A percentile compares a stretch with the other conserved stretches of the same genome.
Conservation (phyloP, 2,797 vertebrate species). For the Tarsius wallacei region DNA sequence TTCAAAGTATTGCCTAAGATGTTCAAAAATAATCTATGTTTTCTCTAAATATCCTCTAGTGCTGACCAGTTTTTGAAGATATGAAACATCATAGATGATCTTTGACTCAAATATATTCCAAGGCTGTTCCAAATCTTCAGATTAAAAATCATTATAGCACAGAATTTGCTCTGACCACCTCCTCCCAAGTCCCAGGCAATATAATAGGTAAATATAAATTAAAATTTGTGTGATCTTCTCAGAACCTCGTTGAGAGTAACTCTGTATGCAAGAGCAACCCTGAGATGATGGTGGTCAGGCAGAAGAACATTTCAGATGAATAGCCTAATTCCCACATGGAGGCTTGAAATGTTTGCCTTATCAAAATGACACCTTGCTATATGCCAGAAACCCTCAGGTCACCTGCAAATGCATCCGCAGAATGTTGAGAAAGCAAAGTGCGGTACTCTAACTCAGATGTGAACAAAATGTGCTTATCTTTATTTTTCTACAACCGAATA, state of each 20-base stretch:
- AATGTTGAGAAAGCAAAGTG: neutral
- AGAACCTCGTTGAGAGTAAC: neutral
- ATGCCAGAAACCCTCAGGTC: neutral
- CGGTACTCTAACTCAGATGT: neutral
- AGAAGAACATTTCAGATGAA: neutral
- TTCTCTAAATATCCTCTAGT: neutral
- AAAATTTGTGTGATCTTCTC: neutral
- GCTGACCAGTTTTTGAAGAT: neutral
- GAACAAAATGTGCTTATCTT: neutral
- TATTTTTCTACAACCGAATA: slow-evolving; percentile 31
- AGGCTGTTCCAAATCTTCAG: neutral
- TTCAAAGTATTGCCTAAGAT: neutral
- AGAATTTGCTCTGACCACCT: neutral
- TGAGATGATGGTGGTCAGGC: neutral
- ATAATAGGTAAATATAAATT: neutral
- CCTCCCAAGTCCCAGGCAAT: neutral
- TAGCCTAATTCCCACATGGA: neutral
- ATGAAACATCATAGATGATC: neutral
- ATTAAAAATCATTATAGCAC: neutral
- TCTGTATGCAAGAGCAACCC: neutral
- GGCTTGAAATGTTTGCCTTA: neutral
- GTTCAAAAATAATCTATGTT: neutral
- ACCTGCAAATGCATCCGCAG: neutral
- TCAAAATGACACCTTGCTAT: neutral
- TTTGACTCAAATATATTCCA: neutral